Percentiles rank a stretch among this genome's conserved stretches.
Evolutionary conservation across 1,140 invertebrate species (phyloP).

Genomic region (Heliconius hermathena): DNA sequence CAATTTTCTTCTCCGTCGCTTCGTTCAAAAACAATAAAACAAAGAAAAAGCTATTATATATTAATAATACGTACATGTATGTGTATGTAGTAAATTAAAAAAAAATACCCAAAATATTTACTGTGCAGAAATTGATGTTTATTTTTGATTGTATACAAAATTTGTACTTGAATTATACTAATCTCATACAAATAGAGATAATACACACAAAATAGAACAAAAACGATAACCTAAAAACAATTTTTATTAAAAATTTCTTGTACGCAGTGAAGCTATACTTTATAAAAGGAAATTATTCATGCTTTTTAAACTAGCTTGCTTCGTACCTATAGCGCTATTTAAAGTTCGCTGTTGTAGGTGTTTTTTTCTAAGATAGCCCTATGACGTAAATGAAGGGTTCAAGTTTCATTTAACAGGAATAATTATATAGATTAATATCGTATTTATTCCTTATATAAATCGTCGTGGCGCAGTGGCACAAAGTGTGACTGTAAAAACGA

Average conservation of each 20-base stretch:
- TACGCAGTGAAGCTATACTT: neutral
- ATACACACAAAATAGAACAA: neutral
- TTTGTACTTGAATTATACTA: too few relatives aligned
- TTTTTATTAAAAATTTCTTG: neutral
- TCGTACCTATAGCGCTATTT: neutral
- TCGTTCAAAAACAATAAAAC: too few relatives aligned
- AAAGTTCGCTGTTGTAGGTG: neutral
- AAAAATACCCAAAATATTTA: too few relatives aligned
- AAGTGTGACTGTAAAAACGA: too few relatives aligned
- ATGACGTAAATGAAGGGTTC: constrained; percentile 7
- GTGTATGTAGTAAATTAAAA: too few relatives aligned
- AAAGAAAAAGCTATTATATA: too few relatives aligned
- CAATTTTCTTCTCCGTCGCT: too few relatives aligned
- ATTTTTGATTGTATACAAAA: too few relatives aligned
- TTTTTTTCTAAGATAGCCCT: neutral
- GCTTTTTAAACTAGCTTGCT: neutral
- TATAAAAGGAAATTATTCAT: constrained; percentile 2
- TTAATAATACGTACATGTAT: too few relatives aligned
- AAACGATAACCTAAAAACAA: neutral
- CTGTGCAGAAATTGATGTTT: too few relatives aligned
- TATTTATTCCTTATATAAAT: neutral
- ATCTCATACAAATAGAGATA: neutral
- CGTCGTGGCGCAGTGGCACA: too few relatives aligned
- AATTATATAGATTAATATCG: neutral
- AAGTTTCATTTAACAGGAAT: neutral